Base-by-base conservation (phyloP, 2,113 vertebrate genomes). In the Rhinopomastus cyanomelas region DNA sequence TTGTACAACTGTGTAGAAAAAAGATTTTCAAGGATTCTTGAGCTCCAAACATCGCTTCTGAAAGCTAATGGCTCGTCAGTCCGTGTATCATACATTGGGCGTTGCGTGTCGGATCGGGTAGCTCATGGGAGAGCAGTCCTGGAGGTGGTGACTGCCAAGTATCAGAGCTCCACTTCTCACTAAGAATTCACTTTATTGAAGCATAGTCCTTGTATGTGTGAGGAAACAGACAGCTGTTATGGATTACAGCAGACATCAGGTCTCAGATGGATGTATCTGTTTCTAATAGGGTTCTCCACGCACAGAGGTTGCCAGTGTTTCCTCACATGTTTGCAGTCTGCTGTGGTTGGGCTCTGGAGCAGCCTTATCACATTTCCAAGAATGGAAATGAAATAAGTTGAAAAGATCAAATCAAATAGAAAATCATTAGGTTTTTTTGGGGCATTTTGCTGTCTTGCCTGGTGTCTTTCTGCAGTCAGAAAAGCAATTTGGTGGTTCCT, bases 301-400 rank as follows among this genome's bases (percentile, higher is more conserved):
- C 16, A 11, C 6, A 25, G 3, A 18, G 34, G 12, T 32, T 46
- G 39, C 32, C 64, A 72, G 73, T 19, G 59, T 42, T 61, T 37
- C 39, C 53, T 60, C 27, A 5, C 2, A 3, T 23, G 53, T 39
- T 26, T 81, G 18, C 26, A 5, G 1, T 9, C 49, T 46, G 27
- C n/a, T 15, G 2, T 4, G 51, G 22, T 48, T 62, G 46, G 27
- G 42, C 11, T 61, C 59, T 57, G 21, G 4, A 26, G 23, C 16
- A 36, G n/a, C 59, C 23, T 2, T 9, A 12, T n/a, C 26, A 2
- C 3, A 0, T 48, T 27, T 6, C n/a, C 51, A 6, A 29, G 20
- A 18, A 56, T 1, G 6, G 25, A 37, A 78, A 57, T 42, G 21
- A 57, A 62, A 49, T 42, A 0, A 1, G 37, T 68, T 39, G 8